Evolutionary conservation across 2,888 invertebrate genomes (phyloP).

Genomic region (Megaustenia siamemsis): DNA sequence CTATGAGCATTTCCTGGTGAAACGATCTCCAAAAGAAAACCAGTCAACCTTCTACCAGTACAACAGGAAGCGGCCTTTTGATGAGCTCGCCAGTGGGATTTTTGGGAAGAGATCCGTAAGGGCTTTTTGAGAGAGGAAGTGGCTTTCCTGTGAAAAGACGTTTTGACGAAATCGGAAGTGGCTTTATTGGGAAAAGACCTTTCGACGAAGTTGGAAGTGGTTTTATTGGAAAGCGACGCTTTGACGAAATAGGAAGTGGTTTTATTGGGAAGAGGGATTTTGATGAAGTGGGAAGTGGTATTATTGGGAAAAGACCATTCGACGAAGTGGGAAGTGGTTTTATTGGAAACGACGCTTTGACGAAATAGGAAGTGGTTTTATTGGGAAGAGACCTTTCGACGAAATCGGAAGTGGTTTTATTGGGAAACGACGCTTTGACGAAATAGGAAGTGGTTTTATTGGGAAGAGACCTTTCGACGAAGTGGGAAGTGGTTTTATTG

Average conservation of each 20-base stretch:
- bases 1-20: not conserved
- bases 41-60: not conserved
- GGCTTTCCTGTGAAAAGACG: constrained; percentile 46
- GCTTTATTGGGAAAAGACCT: not conserved
- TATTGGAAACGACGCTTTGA: constrained; percentile 49
- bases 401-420: constrained; percentile 52
- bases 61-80: constrained; percentile 45
- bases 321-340: constrained; percentile 40
- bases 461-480: constrained; percentile 52
- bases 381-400: constrained; percentile 43
- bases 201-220: constrained; percentile 15
- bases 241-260: constrained; percentile 54
- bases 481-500: constrained; percentile 55
- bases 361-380: constrained; percentile 50
- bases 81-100: constrained; percentile 56
- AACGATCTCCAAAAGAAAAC: not conserved
- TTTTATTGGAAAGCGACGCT: not conserved
- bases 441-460: constrained; percentile 40
- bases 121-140: not conserved
- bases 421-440: constrained; percentile 47
- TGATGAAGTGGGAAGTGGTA: constrained; percentile 54
- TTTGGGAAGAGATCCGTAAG: constrained; percentile 47
- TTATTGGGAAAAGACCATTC: constrained; percentile 53
- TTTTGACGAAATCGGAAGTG: not conserved
- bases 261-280: constrained; percentile 52